A percentile compares a stretch with the other conserved stretches of the same genome.
Evolutionary conservation across 2,797 vertebrate species (phyloP).

Genomic region (Sebastolobus alascanus): DNA sequence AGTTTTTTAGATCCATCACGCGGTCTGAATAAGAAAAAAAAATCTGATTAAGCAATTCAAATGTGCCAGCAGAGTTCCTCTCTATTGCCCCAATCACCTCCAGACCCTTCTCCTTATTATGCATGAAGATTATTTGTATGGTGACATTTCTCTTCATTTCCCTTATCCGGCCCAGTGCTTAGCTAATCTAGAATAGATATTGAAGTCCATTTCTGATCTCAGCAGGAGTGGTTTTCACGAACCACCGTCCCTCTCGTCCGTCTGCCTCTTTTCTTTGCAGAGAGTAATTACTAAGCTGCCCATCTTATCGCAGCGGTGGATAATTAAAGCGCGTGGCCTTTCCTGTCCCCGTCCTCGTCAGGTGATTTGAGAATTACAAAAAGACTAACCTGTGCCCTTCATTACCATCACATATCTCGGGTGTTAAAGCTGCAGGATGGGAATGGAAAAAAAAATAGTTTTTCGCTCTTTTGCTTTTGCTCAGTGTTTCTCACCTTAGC

Average conservation of each 20-base stretch:
- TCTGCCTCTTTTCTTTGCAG: conserved; percentile 52
- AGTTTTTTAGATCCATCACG: conserved; percentile 21
- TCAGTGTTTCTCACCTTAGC: conserved; percentile 87
- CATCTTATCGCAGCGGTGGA: conserved; percentile 71
- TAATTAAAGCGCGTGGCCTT: conserved; percentile 74
- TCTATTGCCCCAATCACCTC: conserved; percentile 41
- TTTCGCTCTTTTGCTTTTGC: conserved; percentile 22
- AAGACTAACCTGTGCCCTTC: conserved; percentile 66
- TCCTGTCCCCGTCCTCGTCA: conserved; percentile 54
- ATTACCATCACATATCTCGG: conserved; percentile 61
- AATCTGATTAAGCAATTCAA: conserved; percentile 46
- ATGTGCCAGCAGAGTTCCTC: conserved; percentile 39
- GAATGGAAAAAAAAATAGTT: conserved; percentile 27
- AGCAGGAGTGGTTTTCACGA: conserved; percentile 58
- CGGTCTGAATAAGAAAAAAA: conserved; percentile 9
- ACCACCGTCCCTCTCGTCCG: conserved; percentile 40
- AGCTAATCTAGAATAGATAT: conserved; percentile 64
- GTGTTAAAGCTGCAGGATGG: conserved; percentile 27
- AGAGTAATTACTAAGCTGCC: conserved; percentile 72
- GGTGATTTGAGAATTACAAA: conserved; percentile 68
- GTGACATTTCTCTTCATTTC: conserved; percentile 71
- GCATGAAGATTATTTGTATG: conserved; percentile 58
- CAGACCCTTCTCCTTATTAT: conserved; percentile 51
- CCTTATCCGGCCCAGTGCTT: conserved; percentile 56
- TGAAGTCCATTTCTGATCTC: conserved; percentile 66